Percentiles rank a stretch among this genome's conserved stretches.
Conservation (phyloP, 2,888 invertebrate species). For the Orchestes rusci region DNA sequence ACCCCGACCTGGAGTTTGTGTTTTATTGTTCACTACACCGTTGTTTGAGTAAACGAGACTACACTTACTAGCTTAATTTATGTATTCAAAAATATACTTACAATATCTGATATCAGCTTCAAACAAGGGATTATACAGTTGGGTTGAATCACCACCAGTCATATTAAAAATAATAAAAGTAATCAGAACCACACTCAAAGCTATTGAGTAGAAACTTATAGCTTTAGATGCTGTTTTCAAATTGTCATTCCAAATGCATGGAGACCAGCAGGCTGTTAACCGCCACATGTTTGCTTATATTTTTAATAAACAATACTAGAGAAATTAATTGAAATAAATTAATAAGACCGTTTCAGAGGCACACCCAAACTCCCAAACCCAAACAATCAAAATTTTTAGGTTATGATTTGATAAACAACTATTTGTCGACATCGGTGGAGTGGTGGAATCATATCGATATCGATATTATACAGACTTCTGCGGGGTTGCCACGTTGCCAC, state of each 20-base stretch:
- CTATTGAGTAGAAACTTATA: constrained; percentile 72
- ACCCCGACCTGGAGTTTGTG: no score
- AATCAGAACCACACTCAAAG: constrained; percentile 66
- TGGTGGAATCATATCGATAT: no score
- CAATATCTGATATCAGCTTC: constrained; percentile 75
- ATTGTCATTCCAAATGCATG: constrained; percentile 76
- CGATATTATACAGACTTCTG: no score
- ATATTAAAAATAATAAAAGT: constrained; percentile 71
- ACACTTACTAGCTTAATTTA: neutral
- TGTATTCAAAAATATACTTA: constrained; percentile 48
- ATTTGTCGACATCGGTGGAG: no score
- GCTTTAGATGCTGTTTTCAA: constrained; percentile 70
- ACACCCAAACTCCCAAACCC: no score
- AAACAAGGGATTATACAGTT: constrained; percentile 82
- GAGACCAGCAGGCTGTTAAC: constrained; percentile 78
- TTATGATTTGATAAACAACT: no score
- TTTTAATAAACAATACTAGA: no score
- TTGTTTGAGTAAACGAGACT: no score
- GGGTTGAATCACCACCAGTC: constrained; percentile 81
- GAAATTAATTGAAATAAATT: no score
- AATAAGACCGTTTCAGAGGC: no score
- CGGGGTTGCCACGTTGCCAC: no score
- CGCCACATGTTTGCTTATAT: constrained; percentile 51
- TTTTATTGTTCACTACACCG: no score
- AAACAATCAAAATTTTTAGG: neutral